These are phyloP conservation scores for Catharus minimus DNA, from an alignment of 2,113 vertebrate genomes.

Conservation along the genomic window DNA sequence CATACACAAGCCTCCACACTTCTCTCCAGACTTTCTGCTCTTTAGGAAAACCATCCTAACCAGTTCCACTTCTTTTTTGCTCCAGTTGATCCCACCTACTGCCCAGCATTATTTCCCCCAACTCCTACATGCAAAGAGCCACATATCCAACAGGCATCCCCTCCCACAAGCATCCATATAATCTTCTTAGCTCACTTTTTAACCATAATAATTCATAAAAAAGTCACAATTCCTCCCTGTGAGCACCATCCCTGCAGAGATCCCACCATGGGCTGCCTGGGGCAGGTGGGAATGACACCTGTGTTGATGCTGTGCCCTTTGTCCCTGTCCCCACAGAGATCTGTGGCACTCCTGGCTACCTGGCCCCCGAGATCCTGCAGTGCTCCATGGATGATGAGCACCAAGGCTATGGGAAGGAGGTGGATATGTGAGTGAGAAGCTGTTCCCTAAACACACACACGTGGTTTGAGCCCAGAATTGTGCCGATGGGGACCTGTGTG, in stretches of 20 bases:
- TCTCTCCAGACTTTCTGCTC: not conserved
- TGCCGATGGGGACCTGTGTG: not conserved
- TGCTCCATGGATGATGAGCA: constrained; percentile 93
- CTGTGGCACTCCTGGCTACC: constrained; percentile 93
- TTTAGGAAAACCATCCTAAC: not conserved
- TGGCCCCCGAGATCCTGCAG: constrained; percentile 94
- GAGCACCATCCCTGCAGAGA: not conserved
- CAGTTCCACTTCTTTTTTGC: not conserved
- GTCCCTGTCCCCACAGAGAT: constrained; percentile 80
- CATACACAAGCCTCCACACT: accelerated
- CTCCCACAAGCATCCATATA: not conserved
- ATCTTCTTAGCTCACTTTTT: not conserved
- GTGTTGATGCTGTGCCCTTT: not conserved
- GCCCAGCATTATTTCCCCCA: not conserved
- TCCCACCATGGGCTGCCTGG: not conserved
- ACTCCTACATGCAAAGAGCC: not conserved
- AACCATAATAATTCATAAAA: not conserved
- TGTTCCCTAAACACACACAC: accelerated
- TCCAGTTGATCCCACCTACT: not conserved
- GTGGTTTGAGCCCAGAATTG: not conserved
- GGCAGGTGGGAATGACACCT: not conserved
- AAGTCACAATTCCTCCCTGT: not conserved
- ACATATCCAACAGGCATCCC: accelerated
- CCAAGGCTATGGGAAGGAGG: constrained; percentile 86
- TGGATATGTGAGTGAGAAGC: constrained; percentile 87